These are phyloP conservation scores for Eumeta japonica DNA, from an alignment of 1,140 invertebrate genomes.

Conservation along the genomic window DNA sequence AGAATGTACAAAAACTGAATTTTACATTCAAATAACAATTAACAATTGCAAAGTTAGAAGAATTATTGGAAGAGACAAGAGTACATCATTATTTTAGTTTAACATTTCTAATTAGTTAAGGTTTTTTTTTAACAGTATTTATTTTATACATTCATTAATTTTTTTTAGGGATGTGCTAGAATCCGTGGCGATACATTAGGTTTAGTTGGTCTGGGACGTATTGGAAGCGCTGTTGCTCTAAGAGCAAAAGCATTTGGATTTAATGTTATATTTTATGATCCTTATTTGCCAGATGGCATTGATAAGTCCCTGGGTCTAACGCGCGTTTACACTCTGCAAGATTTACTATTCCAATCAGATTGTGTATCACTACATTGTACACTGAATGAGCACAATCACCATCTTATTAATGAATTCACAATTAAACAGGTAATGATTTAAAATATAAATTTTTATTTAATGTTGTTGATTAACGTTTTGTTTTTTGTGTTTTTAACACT, in stretches of 20 bases:
- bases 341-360: slow-evolving; percentile 80
- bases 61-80: no score
- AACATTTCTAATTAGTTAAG: no score
- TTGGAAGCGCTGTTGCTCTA: slow-evolving; percentile 81
- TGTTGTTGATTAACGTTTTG: no score
- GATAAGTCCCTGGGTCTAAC: slow-evolving; percentile 81
- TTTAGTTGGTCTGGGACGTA: slow-evolving; percentile 76
- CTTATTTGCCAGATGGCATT: slow-evolving; percentile 79
- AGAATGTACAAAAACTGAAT: no score
- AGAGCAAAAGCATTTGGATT: slow-evolving; percentile 85
- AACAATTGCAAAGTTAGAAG: no score
- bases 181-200: slow-evolving; percentile 84
- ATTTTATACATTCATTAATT: no score
- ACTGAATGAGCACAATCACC: slow-evolving; percentile 82
- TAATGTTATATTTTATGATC: slow-evolving; percentile 84
- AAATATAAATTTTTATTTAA: no score
- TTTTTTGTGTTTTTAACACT: no score
- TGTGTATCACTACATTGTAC: slow-evolving; percentile 84
- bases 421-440: slow-evolving; percentile 84
- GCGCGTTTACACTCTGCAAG: slow-evolving; percentile 75
- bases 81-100: no score
- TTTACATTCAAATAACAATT: no score
- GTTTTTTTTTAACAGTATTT: no score
- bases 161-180: slow-evolving; percentile 73
- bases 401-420: slow-evolving; percentile 83